These are phyloP conservation scores for Myotis pilosus DNA, from an alignment of 2,797 vertebrate genomes.

Conservation along the genomic window DNA sequence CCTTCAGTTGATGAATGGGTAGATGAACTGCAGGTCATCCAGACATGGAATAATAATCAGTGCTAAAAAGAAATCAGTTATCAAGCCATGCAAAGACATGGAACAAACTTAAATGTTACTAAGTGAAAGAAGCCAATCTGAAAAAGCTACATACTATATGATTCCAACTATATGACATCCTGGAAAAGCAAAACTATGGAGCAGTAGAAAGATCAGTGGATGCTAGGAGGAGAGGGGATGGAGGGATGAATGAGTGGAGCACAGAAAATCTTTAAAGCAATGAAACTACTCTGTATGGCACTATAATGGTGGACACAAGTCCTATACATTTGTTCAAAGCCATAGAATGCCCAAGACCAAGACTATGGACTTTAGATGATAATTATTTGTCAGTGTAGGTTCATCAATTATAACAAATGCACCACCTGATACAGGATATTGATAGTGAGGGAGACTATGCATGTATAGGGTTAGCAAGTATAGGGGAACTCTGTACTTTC, in stretches of 20 bases:
- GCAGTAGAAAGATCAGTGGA: not conserved
- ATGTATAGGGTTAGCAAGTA: fast-evolving
- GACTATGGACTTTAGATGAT: not conserved
- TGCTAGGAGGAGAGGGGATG: not conserved
- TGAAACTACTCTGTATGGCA: not conserved
- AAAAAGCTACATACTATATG: not conserved
- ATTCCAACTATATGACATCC: not conserved
- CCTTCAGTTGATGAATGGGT: not conserved
- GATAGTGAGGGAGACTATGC: too few species aligned
- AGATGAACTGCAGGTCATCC: not conserved
- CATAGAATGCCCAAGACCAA: not conserved
- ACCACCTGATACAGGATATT: not conserved
- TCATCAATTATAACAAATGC: not conserved
- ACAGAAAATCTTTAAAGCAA: not conserved
- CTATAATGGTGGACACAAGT: too few species aligned
- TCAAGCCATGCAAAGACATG: not conserved
- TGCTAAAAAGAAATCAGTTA: not conserved
- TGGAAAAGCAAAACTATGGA: not conserved
- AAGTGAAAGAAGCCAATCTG: not conserved
- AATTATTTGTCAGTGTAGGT: not conserved
- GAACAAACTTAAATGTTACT: not conserved
- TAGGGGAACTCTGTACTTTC: not conserved
- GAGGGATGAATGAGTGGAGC: not conserved
- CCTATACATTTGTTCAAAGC: not conserved
- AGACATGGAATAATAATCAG: not conserved